Conservation (phyloP, 2,888 invertebrate genomes). For the Diaperis boleti region DNA sequence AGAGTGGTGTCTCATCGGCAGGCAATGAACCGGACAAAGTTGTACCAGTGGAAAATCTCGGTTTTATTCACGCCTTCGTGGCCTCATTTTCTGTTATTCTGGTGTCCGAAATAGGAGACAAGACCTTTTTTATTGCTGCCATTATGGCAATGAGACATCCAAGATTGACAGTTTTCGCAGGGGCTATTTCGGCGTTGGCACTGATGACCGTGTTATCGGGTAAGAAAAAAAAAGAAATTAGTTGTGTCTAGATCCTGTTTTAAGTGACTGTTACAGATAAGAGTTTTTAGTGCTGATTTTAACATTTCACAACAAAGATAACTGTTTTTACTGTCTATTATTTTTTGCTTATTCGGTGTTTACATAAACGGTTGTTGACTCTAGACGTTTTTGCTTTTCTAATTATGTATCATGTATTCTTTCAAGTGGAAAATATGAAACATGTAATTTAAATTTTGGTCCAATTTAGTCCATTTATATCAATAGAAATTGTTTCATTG, state of each 20-base stretch:
- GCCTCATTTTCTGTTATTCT: slow-evolving; percentile 96
- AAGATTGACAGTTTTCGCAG: slow-evolving; percentile 89
- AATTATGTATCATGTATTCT: too few species aligned
- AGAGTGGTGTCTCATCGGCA: slow-evolving; percentile 20
- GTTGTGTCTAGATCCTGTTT: too few species aligned
- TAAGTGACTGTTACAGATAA: neutral
- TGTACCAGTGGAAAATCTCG: slow-evolving; percentile 69
- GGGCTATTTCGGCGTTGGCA: slow-evolving; percentile 92
- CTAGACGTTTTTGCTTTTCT: too few species aligned
- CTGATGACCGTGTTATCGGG: slow-evolving; percentile 95
- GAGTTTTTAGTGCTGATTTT: neutral
- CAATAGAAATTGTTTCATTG: too few species aligned
- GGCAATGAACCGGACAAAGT: slow-evolving; percentile 28
- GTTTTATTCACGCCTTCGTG: slow-evolving; percentile 93
- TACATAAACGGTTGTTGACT: too few species aligned
- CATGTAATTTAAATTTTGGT: too few species aligned
- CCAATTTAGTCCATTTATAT: too few species aligned
- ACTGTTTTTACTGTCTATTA: neutral
- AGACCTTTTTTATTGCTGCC: slow-evolving; percentile 99
- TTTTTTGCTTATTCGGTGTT: too few species aligned
- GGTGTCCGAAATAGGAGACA: slow-evolving; percentile 98
- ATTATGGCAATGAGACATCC: slow-evolving; percentile 99
- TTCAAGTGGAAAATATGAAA: too few species aligned
- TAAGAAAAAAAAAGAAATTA: too few species aligned
- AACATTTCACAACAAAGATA: neutral